Evolutionary conservation across 1,140 invertebrate genomes (phyloP).

Genomic region (Neotoxoptera formosana): DNA sequence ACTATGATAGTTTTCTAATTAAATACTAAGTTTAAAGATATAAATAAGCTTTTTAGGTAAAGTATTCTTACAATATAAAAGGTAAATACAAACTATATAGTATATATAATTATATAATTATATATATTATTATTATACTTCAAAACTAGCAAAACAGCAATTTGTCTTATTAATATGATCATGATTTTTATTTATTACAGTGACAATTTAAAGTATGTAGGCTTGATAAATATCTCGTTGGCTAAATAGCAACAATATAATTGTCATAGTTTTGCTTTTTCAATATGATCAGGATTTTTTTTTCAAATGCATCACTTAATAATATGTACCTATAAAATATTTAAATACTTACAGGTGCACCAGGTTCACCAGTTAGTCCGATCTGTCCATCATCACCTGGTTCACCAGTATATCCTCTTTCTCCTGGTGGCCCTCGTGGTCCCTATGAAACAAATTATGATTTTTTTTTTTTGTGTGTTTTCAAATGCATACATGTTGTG

Average conservation of each 20-base stretch:
- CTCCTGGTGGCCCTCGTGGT: constrained; percentile 69
- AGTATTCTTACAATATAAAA: not conserved
- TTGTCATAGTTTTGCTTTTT: too few relatives aligned
- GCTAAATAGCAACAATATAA: too few relatives aligned
- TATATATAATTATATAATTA: too few relatives aligned
- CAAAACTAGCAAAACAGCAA: too few relatives aligned
- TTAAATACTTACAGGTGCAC: constrained; percentile 67
- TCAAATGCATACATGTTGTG: not conserved
- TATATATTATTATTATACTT: too few relatives aligned
- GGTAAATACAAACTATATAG: not conserved
- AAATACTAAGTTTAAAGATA: not conserved
- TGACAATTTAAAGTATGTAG: too few relatives aligned
- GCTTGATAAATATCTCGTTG: too few relatives aligned
- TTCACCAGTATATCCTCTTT: constrained; percentile 67
- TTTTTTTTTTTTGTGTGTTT: not conserved
- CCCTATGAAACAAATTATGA: constrained; percentile 63
- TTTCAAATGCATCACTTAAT: too few relatives aligned
- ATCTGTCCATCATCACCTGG: constrained; percentile 55
- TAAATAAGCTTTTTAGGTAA: not conserved
- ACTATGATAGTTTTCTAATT: not conserved
- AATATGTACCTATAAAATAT: not conserved
- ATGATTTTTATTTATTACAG: too few relatives aligned
- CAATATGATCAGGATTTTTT: too few relatives aligned
- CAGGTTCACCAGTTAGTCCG: constrained; percentile 70
- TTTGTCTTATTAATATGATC: too few relatives aligned